Conservation (phyloP, 2,888 invertebrate species). For the Spodoptera picta region DNA sequence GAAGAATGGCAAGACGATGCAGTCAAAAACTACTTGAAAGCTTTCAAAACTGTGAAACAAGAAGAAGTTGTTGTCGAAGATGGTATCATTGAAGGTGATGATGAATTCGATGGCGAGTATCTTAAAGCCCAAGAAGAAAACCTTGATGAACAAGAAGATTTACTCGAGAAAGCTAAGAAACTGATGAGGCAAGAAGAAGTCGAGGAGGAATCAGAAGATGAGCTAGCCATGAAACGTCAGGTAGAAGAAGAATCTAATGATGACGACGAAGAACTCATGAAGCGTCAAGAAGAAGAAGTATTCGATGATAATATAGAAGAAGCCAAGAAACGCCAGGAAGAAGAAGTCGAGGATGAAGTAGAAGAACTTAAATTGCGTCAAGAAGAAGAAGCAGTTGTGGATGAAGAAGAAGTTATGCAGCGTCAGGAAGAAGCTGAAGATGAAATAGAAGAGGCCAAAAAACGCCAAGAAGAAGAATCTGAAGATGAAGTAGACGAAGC, state of each 20-base stretch:
- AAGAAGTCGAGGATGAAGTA: background rate
- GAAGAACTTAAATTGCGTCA: conserved; percentile 14
- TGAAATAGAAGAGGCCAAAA: conserved; percentile 7
- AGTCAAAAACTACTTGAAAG: conserved; percentile 52
- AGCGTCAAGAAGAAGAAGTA: conserved; percentile 27
- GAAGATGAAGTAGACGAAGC: background rate
- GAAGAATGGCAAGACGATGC: conserved; percentile 63
- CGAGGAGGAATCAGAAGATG: conserved; percentile 17
- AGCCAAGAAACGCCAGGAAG: no score
- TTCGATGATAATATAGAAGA: background rate
- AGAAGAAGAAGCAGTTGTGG: conserved; percentile 12
- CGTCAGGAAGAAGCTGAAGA: conserved; percentile 15
- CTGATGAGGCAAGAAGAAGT: conserved; percentile 43
- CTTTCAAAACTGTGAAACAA: conserved; percentile 52
- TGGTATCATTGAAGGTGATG: conserved; percentile 30
- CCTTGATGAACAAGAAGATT: conserved; percentile 41
- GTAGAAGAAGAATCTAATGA: conserved; percentile 30
- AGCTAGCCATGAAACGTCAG: conserved; percentile 20
- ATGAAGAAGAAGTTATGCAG: conserved; percentile 5
- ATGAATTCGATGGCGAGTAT: conserved; percentile 51
- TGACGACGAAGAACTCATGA: conserved; percentile 25
- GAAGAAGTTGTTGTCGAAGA: conserved; percentile 53
- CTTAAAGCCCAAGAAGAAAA: conserved; percentile 46
- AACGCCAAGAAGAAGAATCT: conserved; percentile 12
- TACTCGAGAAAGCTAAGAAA: conserved; percentile 27